Evolutionary conservation across 2,797 vertebrate species (phyloP), one percentile per base, ranked within the genome.

Genomic region (Amblyopsis hoosieri): DNA sequence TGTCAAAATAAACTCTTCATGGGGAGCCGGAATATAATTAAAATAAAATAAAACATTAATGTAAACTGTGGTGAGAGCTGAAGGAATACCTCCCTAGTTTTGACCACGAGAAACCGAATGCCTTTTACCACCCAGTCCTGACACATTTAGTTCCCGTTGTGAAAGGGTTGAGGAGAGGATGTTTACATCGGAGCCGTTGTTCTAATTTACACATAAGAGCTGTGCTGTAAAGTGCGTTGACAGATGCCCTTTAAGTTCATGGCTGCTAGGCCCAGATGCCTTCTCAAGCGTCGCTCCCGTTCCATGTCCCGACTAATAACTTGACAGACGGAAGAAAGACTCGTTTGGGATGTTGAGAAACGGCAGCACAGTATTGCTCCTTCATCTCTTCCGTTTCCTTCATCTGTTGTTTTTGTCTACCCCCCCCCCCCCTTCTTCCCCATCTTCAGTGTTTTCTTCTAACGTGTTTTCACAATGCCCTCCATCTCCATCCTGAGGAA

Each of bases 191-290:
- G 71, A 69, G 54, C 71, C 55, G 67, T 78, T 82, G 62, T 60
- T 79, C 60, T 53, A 52, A 17, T 37, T 29, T 3, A 46, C 62
- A 59, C 57, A 54, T 81, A 64, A 78, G 55, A 60, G 49, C 56
- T 55, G 12, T 31, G 66, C 58, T 58, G 47, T 66, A 48, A 71
- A 50, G 70, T 68, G 57, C 57, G 71, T 65, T 75, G 85, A 78
- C 69, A 79, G 64, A 63, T 76, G 71, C 42, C 66, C 68, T 70
- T 85, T 79, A 72, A 72, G 71, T 60, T 29, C 72, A 57, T 45
- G 54, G 62, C 45, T 71, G 71, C 69, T 68, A 4, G 46, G 55
- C 71, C 57, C 77, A 80, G 75, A 60, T 83, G 76, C 57, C 81
- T 42, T 74, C 57, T 54, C 54, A 69, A 46, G 17, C 49, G 51